A percentile compares a stretch with the other conserved stretches of the same genome.
phyloP scores from a whole-genome alignment of 2,797 vertebrate species.

The Pipistrellus pygmaeus region DNA sequence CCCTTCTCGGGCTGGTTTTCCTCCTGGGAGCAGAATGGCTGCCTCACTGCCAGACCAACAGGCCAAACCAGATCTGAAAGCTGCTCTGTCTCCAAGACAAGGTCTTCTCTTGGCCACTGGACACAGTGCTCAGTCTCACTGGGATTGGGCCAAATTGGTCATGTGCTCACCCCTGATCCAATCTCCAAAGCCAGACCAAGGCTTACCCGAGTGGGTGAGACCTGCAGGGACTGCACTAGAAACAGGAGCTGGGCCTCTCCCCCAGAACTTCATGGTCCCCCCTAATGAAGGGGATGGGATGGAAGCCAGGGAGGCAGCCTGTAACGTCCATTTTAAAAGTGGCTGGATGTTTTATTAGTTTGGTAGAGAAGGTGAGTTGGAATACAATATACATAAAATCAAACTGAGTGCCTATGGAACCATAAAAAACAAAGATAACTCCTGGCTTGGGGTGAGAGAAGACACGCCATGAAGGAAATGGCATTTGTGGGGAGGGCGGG shows the following conservation, averaged over 20 bases:
- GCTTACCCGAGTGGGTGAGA: background rate
- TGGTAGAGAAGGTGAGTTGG: background rate
- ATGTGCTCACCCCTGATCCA: background rate
- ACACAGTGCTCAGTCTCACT: background rate
- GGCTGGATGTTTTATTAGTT: background rate
- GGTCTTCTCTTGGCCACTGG: background rate
- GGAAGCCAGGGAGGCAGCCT: background rate
- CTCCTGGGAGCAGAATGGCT: background rate
- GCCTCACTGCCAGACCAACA: background rate
- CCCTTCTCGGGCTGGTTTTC: background rate
- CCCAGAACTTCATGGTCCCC: background rate
- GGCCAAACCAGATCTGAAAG: background rate
- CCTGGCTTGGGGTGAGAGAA: background rate
- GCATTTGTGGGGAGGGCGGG: background rate
- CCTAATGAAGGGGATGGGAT: background rate
- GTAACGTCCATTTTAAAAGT: background rate
- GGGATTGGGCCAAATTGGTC: background rate
- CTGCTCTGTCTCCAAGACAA: background rate
- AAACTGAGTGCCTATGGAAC: background rate
- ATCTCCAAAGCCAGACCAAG: background rate
- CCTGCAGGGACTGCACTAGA: background rate
- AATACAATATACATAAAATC: background rate
- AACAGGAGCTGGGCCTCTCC: accelerated
- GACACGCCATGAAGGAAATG: background rate
- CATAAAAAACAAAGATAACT: background rate